These are phyloP conservation scores for Neoarius graeffei DNA, from an alignment of 2,113 vertebrate genomes.

Conservation along the genomic window DNA sequence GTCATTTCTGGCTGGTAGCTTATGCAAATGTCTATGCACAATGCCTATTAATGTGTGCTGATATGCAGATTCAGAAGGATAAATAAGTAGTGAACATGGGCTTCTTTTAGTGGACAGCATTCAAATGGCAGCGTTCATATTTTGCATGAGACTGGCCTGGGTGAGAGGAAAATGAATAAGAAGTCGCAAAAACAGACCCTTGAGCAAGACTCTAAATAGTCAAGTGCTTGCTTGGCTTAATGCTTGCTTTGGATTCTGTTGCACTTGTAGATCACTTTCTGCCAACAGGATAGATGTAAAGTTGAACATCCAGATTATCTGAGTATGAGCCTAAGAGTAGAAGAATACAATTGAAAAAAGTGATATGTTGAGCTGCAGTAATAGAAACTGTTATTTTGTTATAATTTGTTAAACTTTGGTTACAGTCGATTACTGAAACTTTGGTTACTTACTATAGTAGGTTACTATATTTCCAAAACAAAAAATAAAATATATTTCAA, in stretches of 20 bases:
- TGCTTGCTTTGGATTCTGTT: neutral
- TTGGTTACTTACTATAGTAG: too few species aligned
- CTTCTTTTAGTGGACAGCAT: neutral
- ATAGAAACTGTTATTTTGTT: neutral
- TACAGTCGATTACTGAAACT: neutral
- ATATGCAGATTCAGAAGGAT: neutral
- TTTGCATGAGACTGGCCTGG: neutral
- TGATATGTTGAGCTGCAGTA: neutral
- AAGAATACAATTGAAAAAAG: neutral
- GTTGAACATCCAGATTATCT: neutral
- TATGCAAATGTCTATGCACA: neutral
- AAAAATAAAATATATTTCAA: neutral
- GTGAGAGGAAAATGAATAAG: neutral
- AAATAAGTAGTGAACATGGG: neutral
- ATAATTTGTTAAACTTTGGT: neutral
- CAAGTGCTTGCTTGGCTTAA: neutral
- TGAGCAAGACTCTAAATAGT: neutral
- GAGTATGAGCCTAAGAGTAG: neutral
- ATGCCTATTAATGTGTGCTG: neutral
- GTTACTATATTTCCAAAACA: neutral
- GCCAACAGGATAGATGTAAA: neutral
- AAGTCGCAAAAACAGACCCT: neutral
- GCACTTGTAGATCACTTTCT: neutral
- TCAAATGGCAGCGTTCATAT: neutral
- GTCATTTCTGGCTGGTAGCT: neutral